A percentile compares a stretch with the other conserved stretches of the same genome.
Evolutionary conservation across 2,888 invertebrate genomes (phyloP).

Genomic region (Byasa hedistus): DNA sequence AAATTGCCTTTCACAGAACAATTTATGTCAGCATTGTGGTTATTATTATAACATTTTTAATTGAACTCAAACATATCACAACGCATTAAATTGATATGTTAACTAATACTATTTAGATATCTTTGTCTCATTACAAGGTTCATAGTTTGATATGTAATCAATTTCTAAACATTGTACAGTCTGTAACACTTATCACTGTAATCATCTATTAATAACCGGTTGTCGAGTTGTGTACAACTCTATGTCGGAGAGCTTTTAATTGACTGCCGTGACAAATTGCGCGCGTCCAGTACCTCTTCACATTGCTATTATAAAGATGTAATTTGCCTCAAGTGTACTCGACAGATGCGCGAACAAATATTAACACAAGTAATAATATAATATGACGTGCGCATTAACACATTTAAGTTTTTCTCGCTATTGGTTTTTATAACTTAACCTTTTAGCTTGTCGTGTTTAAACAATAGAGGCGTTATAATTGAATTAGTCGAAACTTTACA

Average conservation of each 20-base stretch:
- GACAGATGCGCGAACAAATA: slow-evolving; percentile 18
- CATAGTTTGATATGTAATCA: too few relatives aligned
- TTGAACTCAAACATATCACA: neutral
- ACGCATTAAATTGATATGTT: too few relatives aligned
- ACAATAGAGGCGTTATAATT: neutral
- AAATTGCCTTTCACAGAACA: slow-evolving; percentile 20
- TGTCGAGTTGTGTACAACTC: slow-evolving; percentile 37
- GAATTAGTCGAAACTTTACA: too few relatives aligned
- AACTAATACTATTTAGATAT: too few relatives aligned
- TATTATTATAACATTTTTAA: neutral
- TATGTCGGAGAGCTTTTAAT: slow-evolving; percentile 43
- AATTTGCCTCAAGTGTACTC: slow-evolving; percentile 41
- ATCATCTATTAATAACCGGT: slow-evolving; percentile 33
- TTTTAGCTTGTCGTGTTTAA: neutral
- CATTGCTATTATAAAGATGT: slow-evolving; percentile 47
- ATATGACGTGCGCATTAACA: slow-evolving; percentile 14
- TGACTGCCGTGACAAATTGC: slow-evolving; percentile 47
- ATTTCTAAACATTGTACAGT: slow-evolving; percentile 21
- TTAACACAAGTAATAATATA: slow-evolving; percentile 20
- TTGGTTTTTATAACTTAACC: slow-evolving; percentile 15
- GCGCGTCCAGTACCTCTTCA: slow-evolving; percentile 40
- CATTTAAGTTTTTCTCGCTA: slow-evolving; percentile 23
- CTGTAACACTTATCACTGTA: slow-evolving; percentile 27
- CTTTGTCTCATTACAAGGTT: too few relatives aligned
- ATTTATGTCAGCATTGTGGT: neutral